Conservation (phyloP, 2,888 invertebrate genomes). For the Diachrysia chrysitis region DNA sequence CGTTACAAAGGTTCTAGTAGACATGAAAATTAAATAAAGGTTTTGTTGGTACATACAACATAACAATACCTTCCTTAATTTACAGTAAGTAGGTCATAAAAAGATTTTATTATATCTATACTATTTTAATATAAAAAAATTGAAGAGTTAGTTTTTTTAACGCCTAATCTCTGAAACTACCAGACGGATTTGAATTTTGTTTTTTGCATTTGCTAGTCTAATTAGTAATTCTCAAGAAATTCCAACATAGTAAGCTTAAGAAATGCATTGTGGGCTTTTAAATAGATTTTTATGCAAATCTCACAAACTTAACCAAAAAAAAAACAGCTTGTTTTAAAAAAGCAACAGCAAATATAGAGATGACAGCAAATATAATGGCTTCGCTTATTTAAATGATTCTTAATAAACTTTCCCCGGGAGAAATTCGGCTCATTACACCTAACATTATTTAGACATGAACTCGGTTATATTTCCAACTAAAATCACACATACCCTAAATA, state of each 20-base stretch:
- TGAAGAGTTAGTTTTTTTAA: too few species aligned
- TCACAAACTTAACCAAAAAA: too few species aligned
- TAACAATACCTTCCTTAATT: not conserved
- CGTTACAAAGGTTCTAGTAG: not conserved
- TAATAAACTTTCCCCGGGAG: not conserved
- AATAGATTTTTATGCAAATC: too few species aligned
- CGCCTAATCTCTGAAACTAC: too few species aligned
- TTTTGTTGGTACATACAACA: not conserved
- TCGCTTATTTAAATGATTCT: not conserved
- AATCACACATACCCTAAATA: conserved; percentile 7
- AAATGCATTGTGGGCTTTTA: too few species aligned
- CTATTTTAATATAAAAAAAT: too few species aligned
- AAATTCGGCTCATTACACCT: not conserved
- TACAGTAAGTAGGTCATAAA: not conserved
- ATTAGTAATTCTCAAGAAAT: too few species aligned
- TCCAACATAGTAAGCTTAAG: too few species aligned
- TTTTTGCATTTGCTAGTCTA: too few species aligned
- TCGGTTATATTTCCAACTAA: not conserved
- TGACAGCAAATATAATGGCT: too few species aligned
- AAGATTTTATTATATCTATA: too few species aligned
- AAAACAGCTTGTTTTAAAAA: not conserved
- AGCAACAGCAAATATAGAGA: not conserved
- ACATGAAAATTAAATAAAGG: not conserved
- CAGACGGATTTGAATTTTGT: too few species aligned
- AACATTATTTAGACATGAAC: not conserved